A percentile compares a stretch with the other conserved stretches of the same genome.
Evolutionary conservation across 2,888 invertebrate genomes (phyloP).

Genomic region (Melieria omissa): DNA sequence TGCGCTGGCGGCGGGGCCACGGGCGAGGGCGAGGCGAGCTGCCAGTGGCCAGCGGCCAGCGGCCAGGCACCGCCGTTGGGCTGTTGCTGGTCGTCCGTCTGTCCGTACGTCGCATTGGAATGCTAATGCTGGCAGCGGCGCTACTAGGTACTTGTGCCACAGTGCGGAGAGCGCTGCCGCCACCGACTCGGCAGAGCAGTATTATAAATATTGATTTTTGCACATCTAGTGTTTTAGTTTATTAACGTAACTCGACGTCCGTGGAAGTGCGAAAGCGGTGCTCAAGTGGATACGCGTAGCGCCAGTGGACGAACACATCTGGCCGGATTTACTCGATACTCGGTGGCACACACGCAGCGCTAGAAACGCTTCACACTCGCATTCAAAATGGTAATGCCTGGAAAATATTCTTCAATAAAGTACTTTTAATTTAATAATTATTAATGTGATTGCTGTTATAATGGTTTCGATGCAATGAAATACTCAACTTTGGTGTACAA

Average conservation of each 20-base stretch:
- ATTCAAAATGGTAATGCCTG: no score
- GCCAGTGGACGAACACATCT: no score
- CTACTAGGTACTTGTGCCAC: neutral
- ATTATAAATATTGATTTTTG: constrained; percentile 66
- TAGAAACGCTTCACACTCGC: no score
- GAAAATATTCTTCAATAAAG: no score
- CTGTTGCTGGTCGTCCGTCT: constrained; percentile 42
- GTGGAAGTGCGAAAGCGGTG: constrained; percentile 42
- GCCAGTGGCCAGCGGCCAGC: constrained; percentile 21
- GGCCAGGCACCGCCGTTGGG: constrained; percentile 28
- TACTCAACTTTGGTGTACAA: no score
- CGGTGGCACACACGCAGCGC: no score
- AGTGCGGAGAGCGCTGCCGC: neutral
- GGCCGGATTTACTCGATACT: no score
- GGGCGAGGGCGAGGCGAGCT: neutral
- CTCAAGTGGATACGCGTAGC: neutral
- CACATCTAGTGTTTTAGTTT: constrained; percentile 62
- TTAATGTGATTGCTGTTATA: no score
- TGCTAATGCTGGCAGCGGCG: constrained; percentile 40
- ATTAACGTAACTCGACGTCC: constrained; percentile 48
- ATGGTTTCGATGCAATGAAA: no score
- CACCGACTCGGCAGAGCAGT: constrained; percentile 34
- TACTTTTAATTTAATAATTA: no score
- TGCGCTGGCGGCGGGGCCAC: neutral
- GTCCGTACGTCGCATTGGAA: constrained; percentile 45